Evolutionary conservation across 2,797 vertebrate genomes (phyloP), one percentile per base, ranked within the genome.

Genomic region (Steatocranus sp.): DNA sequence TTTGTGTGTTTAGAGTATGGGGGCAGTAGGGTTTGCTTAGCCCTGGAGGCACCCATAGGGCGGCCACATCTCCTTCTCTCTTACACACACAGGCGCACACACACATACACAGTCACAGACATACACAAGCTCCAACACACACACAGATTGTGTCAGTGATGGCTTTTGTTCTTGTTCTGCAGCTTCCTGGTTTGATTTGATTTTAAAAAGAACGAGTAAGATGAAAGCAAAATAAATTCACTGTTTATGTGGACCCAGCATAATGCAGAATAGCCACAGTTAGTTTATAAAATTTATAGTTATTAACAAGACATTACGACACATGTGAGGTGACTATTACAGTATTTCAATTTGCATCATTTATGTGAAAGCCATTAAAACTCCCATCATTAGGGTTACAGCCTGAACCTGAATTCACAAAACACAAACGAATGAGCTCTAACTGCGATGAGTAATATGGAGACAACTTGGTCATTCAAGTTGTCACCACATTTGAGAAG

Each of bases 41-140:
- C 94, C 94, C 92, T 87, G 86, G 89, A 94, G 94, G 93, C 76
- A 3, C 88, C 94, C 84, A 92, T 80, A 78, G 92, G 92, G 87
- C 51, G 41, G 68, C 41, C 87, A 87, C 91, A 80, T 84, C 66
- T 68, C 36, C 41, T 23, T 41, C 61, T 66, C 12, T 66, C 61
- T 15, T 6, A 43, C 36, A 43, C 36, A 25, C 63, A 25, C 36
- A 4, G 34, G n/a, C 1, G 2, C 34, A 6, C 36, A 10, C 6
- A 34, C 58, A 61, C 2, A 58, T 1, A 15, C 34, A 38, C 61
- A 63, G 1, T 20, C 34, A 5, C 7, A 38, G n/a, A 66, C 11
- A 38, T 2, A 23, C 34, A 66, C 34, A 54, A 66, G 18, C 66
- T 20, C 82, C 50, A 66, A 63, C 84, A 50, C 75, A 41, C 77